Evolutionary conservation across 2,888 invertebrate genomes (phyloP), one percentile per base, ranked within the genome.

Genomic region (Drosophila austrosaltans): DNA sequence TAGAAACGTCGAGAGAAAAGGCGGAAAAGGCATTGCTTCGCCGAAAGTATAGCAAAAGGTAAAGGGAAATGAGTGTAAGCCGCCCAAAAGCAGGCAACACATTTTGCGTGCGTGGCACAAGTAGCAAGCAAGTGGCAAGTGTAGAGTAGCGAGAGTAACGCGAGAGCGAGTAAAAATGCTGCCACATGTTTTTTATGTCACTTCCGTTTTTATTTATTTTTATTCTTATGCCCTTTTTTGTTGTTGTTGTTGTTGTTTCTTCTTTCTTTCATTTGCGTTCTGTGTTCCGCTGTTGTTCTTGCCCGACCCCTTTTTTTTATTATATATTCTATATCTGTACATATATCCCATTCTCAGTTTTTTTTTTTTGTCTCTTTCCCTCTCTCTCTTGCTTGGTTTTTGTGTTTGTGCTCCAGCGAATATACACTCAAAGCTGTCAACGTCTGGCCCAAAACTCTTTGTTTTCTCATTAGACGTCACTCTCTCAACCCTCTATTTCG

Each of bases 161-260:
- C 25, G 25, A 8, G 57, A 54, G 42, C 25, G 59, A 42, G 32
- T 66, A 44, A 79, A 82, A 82, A 82, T 82, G 82, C 81, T 79
- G 88, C 70, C 88, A 84, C 88, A 84, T 84, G 84, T 79, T 78
- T 78, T 80, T 82, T 80, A 80, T 85, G 80, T 85, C 78, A 82
- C 88, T 84, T 84, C 80, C 83, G 82, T 62, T 77, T 73, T 79
- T 82, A 77, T 83, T 82, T 82, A 73, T 87, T 67, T 70, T 59
- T 56, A 64, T 64, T 59, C 67, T 66, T 57, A 44, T 66, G 67
- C 48, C 66, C 53, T 42, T n/a, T 30, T 39, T 40, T 28, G 2
- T 28, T 28, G 2, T 2, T 28, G 2, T 5, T 3, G 5, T 30
- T 30, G 30, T 30, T 30, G 4, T 56, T 58, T 7, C 7, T 12